A percentile compares a stretch with the other conserved stretches of the same genome.
phyloP scores from a whole-genome alignment of 2,797 vertebrate species.

The Sebastiscus albofasciatus region DNA sequence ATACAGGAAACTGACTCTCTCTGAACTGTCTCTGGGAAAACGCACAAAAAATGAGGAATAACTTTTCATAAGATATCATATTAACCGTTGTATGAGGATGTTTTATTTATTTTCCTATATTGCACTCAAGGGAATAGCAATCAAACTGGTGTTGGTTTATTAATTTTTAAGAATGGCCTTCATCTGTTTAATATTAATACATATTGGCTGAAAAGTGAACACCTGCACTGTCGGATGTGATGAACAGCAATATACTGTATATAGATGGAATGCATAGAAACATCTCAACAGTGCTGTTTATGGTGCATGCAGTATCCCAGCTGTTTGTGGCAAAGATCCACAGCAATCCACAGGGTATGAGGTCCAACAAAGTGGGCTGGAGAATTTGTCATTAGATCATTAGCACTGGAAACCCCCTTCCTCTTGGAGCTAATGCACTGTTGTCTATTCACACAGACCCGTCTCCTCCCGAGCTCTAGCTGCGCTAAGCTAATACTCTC shows the following conservation, averaged over 20 bases:
- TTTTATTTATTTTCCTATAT: too few relatives aligned
- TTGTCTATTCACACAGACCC: slow-evolving; percentile 64
- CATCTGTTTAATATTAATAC: neutral
- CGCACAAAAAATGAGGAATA: neutral
- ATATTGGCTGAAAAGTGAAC: slow-evolving; percentile 13
- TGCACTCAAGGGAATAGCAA: too few relatives aligned
- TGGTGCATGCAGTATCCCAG: slow-evolving; percentile 24
- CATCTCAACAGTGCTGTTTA: slow-evolving; percentile 30
- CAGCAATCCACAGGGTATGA: slow-evolving; percentile 38
- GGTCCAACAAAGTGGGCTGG: slow-evolving; percentile 51
- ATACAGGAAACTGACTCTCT: too few relatives aligned
- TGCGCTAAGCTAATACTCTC: slow-evolving; percentile 73
- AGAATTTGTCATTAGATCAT: slow-evolving; percentile 74
- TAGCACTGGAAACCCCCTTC: slow-evolving; percentile 61
- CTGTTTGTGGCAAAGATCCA: slow-evolving; percentile 45
- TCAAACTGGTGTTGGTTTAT: neutral
- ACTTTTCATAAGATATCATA: too few relatives aligned
- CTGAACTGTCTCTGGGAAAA: neutral
- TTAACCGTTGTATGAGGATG: neutral
- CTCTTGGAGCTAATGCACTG: slow-evolving; percentile 57
- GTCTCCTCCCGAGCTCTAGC: slow-evolving; percentile 62
- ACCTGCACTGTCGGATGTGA: slow-evolving; percentile 11
- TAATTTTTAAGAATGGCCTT: neutral
- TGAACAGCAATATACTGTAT: neutral
- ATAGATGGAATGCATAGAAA: slow-evolving; percentile 12